Evolutionary conservation across 2,888 invertebrate species (phyloP).

Genomic region (Morpho helenor): DNA sequence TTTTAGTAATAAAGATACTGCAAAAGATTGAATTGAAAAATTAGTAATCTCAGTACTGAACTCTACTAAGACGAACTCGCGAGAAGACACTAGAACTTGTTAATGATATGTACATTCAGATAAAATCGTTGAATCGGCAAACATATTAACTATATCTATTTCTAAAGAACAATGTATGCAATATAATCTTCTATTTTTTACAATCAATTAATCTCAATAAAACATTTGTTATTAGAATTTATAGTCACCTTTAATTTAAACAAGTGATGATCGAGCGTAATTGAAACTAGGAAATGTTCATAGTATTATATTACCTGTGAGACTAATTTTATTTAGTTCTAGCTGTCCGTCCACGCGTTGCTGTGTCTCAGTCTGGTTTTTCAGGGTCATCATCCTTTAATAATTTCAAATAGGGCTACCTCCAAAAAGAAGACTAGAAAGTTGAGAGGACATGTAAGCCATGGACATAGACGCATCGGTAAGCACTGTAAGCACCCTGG

Average conservation of each 20-base stretch:
- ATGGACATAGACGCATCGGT: conserved; percentile 99
- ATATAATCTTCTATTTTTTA: conserved; percentile 23
- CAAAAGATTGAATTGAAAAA: no score
- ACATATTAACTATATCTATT: no score
- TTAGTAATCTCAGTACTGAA: no score
- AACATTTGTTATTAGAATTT: conserved; percentile 29
- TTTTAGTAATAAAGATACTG: no score
- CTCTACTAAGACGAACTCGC: no score
- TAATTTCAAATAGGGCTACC: conserved; percentile 80
- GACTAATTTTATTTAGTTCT: conserved; percentile 17
- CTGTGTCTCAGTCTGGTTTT: no score
- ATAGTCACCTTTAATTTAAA: conserved; percentile 22
- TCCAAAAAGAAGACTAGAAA: conserved; percentile 99
- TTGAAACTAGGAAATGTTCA: conserved; percentile 23
- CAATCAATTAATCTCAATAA: conserved; percentile 29
- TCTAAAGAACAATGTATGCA: no score
- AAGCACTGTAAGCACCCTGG: conserved; percentile 99
- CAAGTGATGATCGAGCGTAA: conserved; percentile 27
- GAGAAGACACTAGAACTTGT: no score
- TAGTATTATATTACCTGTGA: conserved; percentile 25
- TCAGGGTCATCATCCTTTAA: no score
- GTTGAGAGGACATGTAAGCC: conserved; percentile 99
- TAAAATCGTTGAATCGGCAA: no score
- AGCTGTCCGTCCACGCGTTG: no score
- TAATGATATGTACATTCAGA: no score